These are phyloP conservation scores for Adelges cooleyi DNA, from an alignment of 1,140 invertebrate genomes.

Conservation along the genomic window DNA sequence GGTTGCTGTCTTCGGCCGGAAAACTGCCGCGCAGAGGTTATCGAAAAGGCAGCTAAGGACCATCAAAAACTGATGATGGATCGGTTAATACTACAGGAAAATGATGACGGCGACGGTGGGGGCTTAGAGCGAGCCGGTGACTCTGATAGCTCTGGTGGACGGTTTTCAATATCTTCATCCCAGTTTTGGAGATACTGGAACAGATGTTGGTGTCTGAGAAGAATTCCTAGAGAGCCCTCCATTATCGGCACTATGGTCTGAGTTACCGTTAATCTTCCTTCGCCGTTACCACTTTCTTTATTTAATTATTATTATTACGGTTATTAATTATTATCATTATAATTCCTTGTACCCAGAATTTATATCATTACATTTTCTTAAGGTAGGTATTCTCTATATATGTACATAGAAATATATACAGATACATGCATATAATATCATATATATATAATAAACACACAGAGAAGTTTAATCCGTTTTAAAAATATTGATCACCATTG, in stretches of 20 bases:
- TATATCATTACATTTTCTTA: no score
- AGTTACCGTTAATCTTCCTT: neutral
- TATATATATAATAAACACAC: no score
- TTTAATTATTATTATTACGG: no score
- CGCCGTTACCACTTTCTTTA: no score
- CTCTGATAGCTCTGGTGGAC: slow-evolving; percentile 36
- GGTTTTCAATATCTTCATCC: neutral
- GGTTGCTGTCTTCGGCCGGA: neutral
- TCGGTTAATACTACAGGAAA: slow-evolving; percentile 47
- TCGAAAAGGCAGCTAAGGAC: neutral
- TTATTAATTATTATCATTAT: no score
- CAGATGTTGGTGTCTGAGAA: neutral
- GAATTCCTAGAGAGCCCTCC: neutral
- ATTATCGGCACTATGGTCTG: slow-evolving; percentile 2
- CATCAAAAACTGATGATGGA: neutral
- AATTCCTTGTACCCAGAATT: no score
- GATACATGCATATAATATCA: no score
- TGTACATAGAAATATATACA: no score
- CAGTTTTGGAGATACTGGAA: neutral
- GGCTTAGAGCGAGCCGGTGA: slow-evolving; percentile 55
- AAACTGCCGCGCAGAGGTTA: neutral
- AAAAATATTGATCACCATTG: no score
- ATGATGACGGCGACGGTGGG: slow-evolving; percentile 51
- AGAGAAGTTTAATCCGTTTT: no score
- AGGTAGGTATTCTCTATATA: no score